A percentile compares a stretch with the other conserved stretches of the same genome.
Conservation (phyloP, 1,140 invertebrate species). For the Solenopsis invicta region DNA sequence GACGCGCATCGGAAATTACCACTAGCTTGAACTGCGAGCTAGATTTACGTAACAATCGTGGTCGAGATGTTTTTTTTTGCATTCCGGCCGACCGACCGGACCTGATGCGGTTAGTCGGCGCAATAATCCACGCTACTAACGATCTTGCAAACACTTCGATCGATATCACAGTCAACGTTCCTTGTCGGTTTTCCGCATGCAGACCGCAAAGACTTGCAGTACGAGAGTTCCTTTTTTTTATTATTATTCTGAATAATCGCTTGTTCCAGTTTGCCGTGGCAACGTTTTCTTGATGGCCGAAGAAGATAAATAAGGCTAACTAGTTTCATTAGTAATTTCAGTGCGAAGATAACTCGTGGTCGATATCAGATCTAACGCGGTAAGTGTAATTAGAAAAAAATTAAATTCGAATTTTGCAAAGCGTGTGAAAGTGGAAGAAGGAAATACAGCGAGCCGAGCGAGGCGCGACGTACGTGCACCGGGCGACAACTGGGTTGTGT, state of each 20-base stretch:
- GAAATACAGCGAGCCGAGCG: neutral
- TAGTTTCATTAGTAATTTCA: constrained; percentile 40
- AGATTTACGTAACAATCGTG: constrained; percentile 58
- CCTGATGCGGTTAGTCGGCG: constrained; percentile 24
- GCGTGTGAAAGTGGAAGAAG: neutral
- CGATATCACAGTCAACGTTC: constrained; percentile 34
- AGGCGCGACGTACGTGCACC: no score
- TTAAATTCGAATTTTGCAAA: neutral
- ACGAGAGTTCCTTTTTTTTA: constrained; percentile 2
- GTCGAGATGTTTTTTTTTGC: constrained; percentile 30
- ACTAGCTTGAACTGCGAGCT: constrained; percentile 5
- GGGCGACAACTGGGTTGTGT: neutral
- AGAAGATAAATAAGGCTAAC: constrained; percentile 5
- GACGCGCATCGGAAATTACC: constrained; percentile 17
- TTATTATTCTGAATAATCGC: constrained; percentile 13
- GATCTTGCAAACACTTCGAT: constrained; percentile 48
- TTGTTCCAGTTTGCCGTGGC: constrained; percentile 11
- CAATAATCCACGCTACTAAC: constrained; percentile 24
- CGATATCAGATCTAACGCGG: neutral
- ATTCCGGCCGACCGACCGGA: neutral
- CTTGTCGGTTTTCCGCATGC: constrained; percentile 27
- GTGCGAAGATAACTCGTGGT: neutral
- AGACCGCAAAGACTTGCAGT: neutral
- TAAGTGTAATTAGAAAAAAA: neutral
- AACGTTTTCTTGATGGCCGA: constrained; percentile 20